Conservation (phyloP, 2,113 vertebrate species). For the Genyomyrus donnyi region DNA sequence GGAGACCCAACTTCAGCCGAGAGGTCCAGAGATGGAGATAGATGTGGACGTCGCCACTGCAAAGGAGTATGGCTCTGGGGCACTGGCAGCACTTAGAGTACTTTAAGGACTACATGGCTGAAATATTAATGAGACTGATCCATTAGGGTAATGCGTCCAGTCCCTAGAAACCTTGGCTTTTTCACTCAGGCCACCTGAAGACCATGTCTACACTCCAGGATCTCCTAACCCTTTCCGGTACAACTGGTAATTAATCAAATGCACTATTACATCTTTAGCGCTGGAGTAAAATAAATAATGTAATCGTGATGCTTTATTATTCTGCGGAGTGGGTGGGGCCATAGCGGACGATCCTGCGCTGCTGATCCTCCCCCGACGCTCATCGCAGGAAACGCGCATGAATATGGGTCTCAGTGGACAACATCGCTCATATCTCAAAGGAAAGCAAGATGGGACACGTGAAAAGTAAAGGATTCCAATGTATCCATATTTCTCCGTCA, state of each 20-base stretch:
- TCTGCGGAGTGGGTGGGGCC: background rate
- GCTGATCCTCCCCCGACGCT: background rate
- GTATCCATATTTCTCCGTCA: background rate
- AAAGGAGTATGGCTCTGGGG: background rate
- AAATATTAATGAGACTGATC: constrained; percentile 2
- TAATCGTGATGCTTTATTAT: background rate
- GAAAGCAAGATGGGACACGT: background rate
- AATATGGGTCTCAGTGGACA: background rate
- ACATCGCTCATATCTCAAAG: background rate
- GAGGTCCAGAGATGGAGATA: background rate
- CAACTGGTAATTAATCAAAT: background rate
- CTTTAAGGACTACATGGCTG: background rate
- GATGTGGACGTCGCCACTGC: background rate
- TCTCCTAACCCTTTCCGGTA: background rate
- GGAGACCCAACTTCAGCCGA: background rate
- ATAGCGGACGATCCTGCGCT: background rate
- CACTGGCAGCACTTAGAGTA: background rate
- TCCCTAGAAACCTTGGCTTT: background rate
- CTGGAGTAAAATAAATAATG: background rate
- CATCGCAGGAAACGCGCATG: background rate
- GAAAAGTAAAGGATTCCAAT: background rate
- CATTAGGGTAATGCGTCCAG: background rate
- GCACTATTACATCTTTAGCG: background rate
- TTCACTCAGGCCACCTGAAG: background rate
- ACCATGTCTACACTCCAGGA: background rate